Base-by-base conservation (phyloP, 2,888 invertebrate species). In the Carabus problematicus region DNA sequence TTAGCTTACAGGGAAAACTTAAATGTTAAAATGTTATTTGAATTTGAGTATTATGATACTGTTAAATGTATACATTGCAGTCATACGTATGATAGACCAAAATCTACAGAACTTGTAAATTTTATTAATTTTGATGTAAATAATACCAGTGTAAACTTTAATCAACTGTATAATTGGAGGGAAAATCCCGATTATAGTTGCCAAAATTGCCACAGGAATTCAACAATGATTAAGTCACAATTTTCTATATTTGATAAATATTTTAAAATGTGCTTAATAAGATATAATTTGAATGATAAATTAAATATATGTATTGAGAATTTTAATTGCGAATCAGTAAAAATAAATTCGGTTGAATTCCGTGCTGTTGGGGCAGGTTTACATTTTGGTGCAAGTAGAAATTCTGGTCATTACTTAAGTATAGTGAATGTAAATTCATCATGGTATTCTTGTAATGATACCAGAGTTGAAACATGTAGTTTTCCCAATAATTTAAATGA, bases 81-180 rank as follows among this genome's bases (percentile, higher is more conserved):
- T 11, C 18, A 16, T 49, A n/a, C 18, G 18, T 18, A 49, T 11
- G 12, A 49, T 49, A 49, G 49, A 49, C 12, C 49, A 4, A 49
- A 49, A n/a, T 49, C 49, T 16, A 49, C n/a, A 12, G 49, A 49
- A 49, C 1, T 49, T 16, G 14, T 49, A 16, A 14, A 49, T 14
- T n/a, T 49, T 8, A 8, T 49, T 8, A 14, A 49, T 14, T 49
- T 49, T 14, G 8, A 8, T 49, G 49, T 16, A 1, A 18, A 49
- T 16, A 49, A 8, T 14, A 12, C 12, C 1, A 14, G 1, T 18
- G 49, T 49, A 14, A 49, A 12, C 9, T n/a, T 49, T 14, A 18
- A 49, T n/a, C 49, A 49, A 49, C 1, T 49, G 49, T 49, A 16
- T n/a, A 14, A 49, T 49, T 49, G 49, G 49, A 49, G 12, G 18